phyloP scores from a whole-genome alignment of 2,797 vertebrate genomes.

The Helicolenus hilgendorfi region DNA sequence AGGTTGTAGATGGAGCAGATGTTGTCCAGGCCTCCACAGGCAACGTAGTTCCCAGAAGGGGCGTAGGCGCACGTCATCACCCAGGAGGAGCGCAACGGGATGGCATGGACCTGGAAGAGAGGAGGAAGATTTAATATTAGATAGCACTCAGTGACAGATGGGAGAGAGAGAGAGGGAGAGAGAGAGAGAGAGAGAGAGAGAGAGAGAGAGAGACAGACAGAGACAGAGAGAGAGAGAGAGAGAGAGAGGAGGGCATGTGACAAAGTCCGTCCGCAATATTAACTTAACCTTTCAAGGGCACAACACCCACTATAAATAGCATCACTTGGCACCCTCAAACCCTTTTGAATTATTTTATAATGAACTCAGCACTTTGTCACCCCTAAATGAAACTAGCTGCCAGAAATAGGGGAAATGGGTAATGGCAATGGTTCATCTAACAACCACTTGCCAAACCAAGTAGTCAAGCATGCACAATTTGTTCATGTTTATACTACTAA shows the following conservation, averaged over 20 bases:
- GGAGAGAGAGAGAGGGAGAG: not conserved
- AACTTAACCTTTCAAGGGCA: slow-evolving; percentile 73
- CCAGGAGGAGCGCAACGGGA: slow-evolving; percentile 98
- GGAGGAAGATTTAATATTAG: slow-evolving; percentile 56
- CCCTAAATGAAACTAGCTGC: not conserved
- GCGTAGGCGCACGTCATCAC: slow-evolving; percentile 99
- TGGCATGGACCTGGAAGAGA: slow-evolving; percentile 94
- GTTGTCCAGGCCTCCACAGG: slow-evolving; percentile 98
- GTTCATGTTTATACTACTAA: not conserved
- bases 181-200: not conserved
- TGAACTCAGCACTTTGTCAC: slow-evolving; percentile 14
- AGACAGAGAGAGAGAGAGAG: not conserved
- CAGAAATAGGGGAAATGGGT: not conserved
- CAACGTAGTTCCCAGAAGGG: slow-evolving; percentile 98
- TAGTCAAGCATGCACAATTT: too few relatives aligned
- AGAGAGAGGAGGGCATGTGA: slow-evolving; percentile 29
- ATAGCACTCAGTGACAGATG: slow-evolving; percentile 61
- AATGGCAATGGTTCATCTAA: not conserved
- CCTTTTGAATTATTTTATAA: slow-evolving; percentile 34
- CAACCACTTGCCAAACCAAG: not conserved
- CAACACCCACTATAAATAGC: slow-evolving; percentile 54
- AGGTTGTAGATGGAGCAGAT: slow-evolving; percentile 99
- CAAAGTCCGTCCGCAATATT: slow-evolving; percentile 47
- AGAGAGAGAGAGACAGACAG: not conserved
- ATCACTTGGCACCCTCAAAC: slow-evolving; percentile 35